phyloP scores from a whole-genome alignment of 2,797 vertebrate genomes.

The Smutsia gigantea region DNA sequence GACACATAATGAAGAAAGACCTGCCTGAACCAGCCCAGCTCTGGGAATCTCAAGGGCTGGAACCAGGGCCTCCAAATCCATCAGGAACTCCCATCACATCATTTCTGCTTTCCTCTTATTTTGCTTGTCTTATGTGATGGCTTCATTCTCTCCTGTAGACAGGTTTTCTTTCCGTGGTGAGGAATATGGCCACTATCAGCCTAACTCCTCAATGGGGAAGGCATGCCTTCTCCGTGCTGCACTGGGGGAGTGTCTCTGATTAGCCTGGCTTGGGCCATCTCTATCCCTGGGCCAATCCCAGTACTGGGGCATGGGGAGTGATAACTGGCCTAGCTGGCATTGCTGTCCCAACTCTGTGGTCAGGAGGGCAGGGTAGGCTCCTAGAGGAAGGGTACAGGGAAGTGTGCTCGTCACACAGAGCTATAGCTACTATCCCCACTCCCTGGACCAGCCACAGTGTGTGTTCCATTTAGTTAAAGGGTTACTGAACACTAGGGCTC shows the following conservation, averaged over 20 bases:
- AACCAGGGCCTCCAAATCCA: background rate
- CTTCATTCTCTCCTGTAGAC: background rate
- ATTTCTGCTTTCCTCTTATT: background rate
- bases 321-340: background rate
- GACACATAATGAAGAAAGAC: background rate
- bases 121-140: background rate
- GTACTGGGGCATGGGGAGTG: background rate
- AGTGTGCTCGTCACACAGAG: background rate
- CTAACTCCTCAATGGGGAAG: background rate
- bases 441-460: accelerated
- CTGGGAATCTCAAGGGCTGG: background rate
- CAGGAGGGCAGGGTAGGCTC: background rate
- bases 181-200: background rate
- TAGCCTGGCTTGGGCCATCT: background rate
- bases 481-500: background rate
- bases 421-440: background rate
- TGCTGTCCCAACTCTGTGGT: background rate
- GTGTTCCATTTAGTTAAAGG: background rate
- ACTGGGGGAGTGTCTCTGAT: background rate
- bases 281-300: background rate
- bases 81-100: background rate
- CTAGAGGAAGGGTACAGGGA: background rate
- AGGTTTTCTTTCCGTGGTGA: background rate
- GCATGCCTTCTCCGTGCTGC: background rate
- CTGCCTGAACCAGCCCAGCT: background rate